These are phyloP conservation scores for Hoplodrina blanda DNA, from an alignment of 2,888 invertebrate species.

Conservation along the genomic window DNA sequence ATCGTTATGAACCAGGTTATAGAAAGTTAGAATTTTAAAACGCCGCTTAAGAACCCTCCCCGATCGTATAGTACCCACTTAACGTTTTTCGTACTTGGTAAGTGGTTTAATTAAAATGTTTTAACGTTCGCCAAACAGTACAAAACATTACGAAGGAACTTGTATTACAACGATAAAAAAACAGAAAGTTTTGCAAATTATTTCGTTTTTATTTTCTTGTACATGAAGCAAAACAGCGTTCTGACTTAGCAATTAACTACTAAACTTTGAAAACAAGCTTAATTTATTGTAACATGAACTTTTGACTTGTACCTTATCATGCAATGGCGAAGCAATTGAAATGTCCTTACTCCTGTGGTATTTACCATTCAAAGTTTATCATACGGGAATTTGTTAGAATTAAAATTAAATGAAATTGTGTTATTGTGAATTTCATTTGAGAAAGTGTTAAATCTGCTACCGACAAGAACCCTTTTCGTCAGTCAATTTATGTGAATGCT, in stretches of 20 bases:
- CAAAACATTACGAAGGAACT: constrained; percentile 62
- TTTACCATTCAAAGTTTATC: not conserved
- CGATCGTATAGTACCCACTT: constrained; percentile 68
- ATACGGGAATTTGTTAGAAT: too few relatives aligned
- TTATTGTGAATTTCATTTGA: not conserved
- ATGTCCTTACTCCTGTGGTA: constrained; percentile 15
- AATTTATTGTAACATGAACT: constrained; percentile 56
- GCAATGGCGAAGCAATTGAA: constrained; percentile 37
- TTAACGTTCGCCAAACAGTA: constrained; percentile 73
- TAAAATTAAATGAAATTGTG: too few relatives aligned
- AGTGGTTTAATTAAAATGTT: constrained; percentile 85
- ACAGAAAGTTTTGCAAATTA: constrained; percentile 52
- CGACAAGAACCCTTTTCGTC: not conserved
- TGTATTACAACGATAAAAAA: constrained; percentile 54
- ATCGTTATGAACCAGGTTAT: constrained; percentile 55
- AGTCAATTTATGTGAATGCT: constrained; percentile 4
- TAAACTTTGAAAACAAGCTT: constrained; percentile 53
- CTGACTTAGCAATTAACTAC: constrained; percentile 45
- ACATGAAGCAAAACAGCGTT: constrained; percentile 43
- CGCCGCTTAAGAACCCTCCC: constrained; percentile 64
- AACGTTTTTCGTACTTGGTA: constrained; percentile 67
- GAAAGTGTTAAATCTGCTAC: not conserved
- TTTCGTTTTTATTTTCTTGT: constrained; percentile 55
- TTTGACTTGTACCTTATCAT: constrained; percentile 47
- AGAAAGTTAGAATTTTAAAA: constrained; percentile 66